Evolutionary conservation across 2,113 vertebrate genomes (phyloP).

Genomic region (Sinocyclocheilus grahami): DNA sequence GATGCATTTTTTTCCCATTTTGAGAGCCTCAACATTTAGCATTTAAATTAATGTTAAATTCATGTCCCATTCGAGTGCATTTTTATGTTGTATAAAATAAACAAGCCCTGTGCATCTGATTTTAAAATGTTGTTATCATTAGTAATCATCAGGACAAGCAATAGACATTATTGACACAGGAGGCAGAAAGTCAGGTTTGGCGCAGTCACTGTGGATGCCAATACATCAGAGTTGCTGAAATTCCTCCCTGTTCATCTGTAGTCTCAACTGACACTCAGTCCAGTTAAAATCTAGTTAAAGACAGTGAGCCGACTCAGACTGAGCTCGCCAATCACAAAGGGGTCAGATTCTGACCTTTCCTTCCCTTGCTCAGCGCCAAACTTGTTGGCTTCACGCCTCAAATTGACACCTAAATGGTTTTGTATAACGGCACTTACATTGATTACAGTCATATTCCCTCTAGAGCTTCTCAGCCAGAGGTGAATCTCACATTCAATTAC

Average conservation of each 20-base stretch:
- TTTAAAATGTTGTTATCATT: no score
- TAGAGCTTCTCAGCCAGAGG: conserved; percentile 37
- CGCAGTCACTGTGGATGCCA: background rate
- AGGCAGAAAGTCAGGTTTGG: no score
- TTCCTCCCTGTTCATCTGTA: background rate
- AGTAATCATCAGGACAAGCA: no score
- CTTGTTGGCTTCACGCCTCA: conserved; percentile 41
- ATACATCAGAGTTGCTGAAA: background rate
- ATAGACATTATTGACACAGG: no score
- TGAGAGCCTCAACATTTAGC: no score
- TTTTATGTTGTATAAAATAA: no score
- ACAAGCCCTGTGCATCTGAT: no score
- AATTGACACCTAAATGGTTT: conserved; percentile 73
- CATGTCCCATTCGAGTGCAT: no score
- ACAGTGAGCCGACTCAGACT: background rate
- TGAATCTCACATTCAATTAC: conserved; percentile 69
- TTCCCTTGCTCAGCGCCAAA: conserved; percentile 44
- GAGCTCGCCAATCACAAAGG: background rate
- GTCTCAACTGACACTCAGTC: background rate
- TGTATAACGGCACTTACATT: conserved; percentile 73
- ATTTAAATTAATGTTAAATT: no score
- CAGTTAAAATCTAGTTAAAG: conserved; percentile 41
- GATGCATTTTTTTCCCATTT: no score
- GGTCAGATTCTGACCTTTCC: conserved; percentile 36
- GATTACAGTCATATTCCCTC: conserved; percentile 71